Evolutionary conservation across 2,888 invertebrate species (phyloP), one percentile per base, ranked within the genome.

Genomic region (Drosophila recens): DNA sequence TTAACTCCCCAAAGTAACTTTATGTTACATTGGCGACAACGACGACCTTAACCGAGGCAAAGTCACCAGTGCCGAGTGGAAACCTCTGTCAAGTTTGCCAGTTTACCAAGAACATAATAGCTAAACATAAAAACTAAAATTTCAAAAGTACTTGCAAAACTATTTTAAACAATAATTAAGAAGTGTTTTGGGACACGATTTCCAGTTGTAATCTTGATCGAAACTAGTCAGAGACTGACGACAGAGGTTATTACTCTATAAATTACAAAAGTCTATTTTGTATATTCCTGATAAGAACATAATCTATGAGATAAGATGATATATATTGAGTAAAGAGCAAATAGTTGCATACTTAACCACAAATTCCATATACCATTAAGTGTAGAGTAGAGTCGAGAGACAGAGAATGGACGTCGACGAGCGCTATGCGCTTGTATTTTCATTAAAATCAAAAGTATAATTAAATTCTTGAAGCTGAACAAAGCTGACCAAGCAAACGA

Each of bases 361-460:
- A 20, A 48, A 42, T 40, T 27, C 8, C 30, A 52, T 34, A 56
- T 64, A 46, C 58, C 46, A 27, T 15, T 17, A 9, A 38, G 4
- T 38, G 15, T 33, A 67, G 79, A 10, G 59, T 36, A 67, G 36
- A 51, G 15, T 48, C 48, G 42, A 51, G 40, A 11, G 51, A 17
- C 42, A 33, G 62, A 48, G 36, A 11, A 46, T 36, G 49, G 30
- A n/a, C 17, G n/a, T 6, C 49, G 40, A 53, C 42, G 40, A 62
- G 49, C 34, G 34, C 51, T 48, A 52, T 73, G 54, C 45, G 59
- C 67, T 70, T 66, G 74, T 75, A 68, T 76, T 82, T 82, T 82
- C 82, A 82, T 82, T 82, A 82, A 82, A 82, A 82, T 82, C 79
- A 82, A 82, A 82, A 82, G 82, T 83, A 79, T 82, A 82, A 82